A percentile compares a stretch with the other conserved stretches of the same genome.
Conservation (phyloP, 2,888 invertebrate species). For the Octonoba sinensis region DNA sequence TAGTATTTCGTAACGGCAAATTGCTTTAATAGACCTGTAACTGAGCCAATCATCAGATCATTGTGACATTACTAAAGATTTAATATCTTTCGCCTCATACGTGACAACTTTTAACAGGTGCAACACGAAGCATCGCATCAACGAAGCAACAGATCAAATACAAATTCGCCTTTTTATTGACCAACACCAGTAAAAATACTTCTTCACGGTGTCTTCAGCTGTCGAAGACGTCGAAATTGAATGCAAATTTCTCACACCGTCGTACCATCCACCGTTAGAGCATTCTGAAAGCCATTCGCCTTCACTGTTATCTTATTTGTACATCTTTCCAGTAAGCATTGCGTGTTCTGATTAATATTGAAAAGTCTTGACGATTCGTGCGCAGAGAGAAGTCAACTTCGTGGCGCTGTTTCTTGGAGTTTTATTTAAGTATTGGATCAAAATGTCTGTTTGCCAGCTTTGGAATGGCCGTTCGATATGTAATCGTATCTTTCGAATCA, state of each 20-base stretch:
- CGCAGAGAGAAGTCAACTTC: background rate
- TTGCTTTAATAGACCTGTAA: too few relatives aligned
- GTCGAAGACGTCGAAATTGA: conserved; percentile 26
- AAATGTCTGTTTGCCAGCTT: too few relatives aligned
- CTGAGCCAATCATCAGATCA: too few relatives aligned
- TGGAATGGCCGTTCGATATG: too few relatives aligned
- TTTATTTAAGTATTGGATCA: too few relatives aligned
- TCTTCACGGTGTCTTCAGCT: conserved; percentile 33
- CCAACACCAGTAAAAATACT: conserved; percentile 50
- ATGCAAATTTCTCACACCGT: conserved; percentile 49
- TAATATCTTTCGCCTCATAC: too few relatives aligned
- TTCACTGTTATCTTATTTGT: conserved; percentile 50
- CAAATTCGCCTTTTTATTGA: conserved; percentile 30
- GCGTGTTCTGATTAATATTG: conserved; percentile 27
- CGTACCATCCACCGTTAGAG: conserved; percentile 13
- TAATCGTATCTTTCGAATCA: too few relatives aligned
- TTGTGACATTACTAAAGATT: too few relatives aligned
- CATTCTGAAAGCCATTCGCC: background rate
- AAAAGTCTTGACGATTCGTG: too few relatives aligned
- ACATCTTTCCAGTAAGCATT: conserved; percentile 37
- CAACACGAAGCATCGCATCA: background rate
- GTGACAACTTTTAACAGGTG: conserved; percentile 13
- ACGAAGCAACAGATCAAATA: background rate
- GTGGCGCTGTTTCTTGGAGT: too few relatives aligned
- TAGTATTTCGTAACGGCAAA: too few relatives aligned